Evolutionary conservation across 2,888 invertebrate species (phyloP).

Genomic region (Habrosyne pyritoides): DNA sequence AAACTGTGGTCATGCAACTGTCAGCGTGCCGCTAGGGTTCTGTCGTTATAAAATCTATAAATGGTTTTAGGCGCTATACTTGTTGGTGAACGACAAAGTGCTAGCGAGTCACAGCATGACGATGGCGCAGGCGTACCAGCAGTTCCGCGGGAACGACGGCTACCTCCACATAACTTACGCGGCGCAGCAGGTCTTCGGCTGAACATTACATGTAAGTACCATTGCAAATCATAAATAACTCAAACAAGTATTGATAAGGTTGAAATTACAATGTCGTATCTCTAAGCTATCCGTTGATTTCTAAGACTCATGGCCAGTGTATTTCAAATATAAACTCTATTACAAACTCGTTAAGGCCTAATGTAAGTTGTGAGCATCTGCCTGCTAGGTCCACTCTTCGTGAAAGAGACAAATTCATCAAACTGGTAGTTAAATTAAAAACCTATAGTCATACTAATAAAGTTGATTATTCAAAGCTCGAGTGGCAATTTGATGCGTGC

Average conservation of each 20-base stretch:
- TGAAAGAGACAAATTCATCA: too few relatives aligned
- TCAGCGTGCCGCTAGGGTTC: too few relatives aligned
- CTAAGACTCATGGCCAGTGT: not conserved
- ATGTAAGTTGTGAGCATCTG: too few relatives aligned
- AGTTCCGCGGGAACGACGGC: slow-evolving; percentile 90
- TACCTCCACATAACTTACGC: slow-evolving; percentile 94
- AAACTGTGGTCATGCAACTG: too few relatives aligned
- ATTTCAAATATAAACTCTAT: too few relatives aligned
- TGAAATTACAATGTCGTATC: not conserved
- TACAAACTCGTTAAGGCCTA: not conserved
- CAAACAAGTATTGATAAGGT: not conserved
- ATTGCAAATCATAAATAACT: not conserved
- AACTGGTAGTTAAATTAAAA: not conserved
- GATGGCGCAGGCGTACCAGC: slow-evolving; percentile 91
- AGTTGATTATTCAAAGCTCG: not conserved
- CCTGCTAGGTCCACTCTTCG: too few relatives aligned
- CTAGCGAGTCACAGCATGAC: slow-evolving; percentile 91
- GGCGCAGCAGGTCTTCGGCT: slow-evolving; percentile 88
- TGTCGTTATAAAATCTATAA: too few relatives aligned
- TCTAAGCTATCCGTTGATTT: too few relatives aligned
- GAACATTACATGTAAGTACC: slow-evolving; percentile 42
- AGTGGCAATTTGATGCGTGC: not conserved
- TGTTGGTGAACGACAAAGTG: slow-evolving; percentile 91
- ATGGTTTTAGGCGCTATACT: slow-evolving; percentile 86
- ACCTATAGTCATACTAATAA: not conserved